Conservation (phyloP, 2,113 vertebrate genomes). For the Ursus arctos region DNA sequence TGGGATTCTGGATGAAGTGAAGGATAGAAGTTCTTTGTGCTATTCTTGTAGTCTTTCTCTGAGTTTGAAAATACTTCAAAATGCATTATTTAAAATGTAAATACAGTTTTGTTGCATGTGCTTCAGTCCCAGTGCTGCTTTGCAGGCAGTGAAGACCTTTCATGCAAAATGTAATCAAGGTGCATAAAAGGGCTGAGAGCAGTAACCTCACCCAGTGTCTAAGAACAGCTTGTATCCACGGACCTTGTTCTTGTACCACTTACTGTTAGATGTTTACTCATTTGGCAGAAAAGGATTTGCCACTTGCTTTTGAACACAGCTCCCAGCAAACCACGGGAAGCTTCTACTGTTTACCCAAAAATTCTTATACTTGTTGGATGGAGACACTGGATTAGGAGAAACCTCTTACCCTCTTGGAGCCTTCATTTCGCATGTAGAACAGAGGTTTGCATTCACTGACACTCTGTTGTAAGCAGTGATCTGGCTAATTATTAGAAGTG, state of each 20-base stretch:
- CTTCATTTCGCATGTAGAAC: not conserved
- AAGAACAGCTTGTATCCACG: not conserved
- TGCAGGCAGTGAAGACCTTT: not conserved
- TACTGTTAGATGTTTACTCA: not conserved
- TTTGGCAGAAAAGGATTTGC: not conserved
- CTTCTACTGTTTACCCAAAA: not conserved
- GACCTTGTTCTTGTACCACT: not conserved
- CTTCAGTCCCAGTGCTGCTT: not conserved
- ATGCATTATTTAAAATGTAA: not conserved
- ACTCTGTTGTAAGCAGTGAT: not conserved
- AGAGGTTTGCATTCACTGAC: not conserved
- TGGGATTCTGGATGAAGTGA: not conserved
- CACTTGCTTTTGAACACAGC: not conserved
- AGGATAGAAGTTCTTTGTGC: not conserved
- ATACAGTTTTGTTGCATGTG: not conserved
- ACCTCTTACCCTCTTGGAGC: not conserved
- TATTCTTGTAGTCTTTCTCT: not conserved
- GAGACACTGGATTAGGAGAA: not conserved
- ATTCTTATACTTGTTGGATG: not conserved
- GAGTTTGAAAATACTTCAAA: not conserved
- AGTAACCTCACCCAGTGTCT: rapidly evolving
- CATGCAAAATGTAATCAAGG: not conserved
- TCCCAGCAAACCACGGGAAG: not conserved
- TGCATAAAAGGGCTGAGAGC: not conserved
- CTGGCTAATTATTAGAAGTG: not conserved